phyloP scores from a whole-genome alignment of 2,113 vertebrate species.

The Lathamus discolor region DNA sequence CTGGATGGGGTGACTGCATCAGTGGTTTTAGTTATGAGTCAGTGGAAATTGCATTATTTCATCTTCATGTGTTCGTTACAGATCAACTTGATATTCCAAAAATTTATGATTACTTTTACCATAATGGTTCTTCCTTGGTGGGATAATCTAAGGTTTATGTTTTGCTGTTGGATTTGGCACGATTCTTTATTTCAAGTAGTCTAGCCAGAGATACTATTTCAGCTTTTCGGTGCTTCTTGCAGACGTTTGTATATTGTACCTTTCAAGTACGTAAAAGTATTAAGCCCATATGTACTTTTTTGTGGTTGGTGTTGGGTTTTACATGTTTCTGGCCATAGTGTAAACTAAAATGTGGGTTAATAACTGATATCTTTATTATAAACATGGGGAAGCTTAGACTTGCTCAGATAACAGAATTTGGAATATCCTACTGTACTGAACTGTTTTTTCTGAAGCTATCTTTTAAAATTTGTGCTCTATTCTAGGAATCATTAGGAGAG shows the following conservation, averaged over 20 bases:
- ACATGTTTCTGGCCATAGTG: background rate
- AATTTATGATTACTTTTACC: conserved; percentile 11
- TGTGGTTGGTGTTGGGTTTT: background rate
- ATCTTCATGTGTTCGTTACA: conserved; percentile 3
- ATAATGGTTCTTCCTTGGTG: conserved; percentile 28
- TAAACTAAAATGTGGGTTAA: background rate
- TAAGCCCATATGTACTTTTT: background rate
- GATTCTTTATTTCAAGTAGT: conserved; percentile 8
- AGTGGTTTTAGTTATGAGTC: conserved; percentile 67
- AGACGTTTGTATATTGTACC: background rate
- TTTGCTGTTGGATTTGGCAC: conserved; percentile 11
- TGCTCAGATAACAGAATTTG: background rate
- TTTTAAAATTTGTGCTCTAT: background rate
- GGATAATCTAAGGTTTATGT: conserved; percentile 4
- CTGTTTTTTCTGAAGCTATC: background rate
- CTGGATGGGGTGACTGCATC: conserved; percentile 2
- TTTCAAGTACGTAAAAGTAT: background rate
- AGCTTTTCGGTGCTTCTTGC: background rate
- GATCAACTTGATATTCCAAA: conserved; percentile 7
- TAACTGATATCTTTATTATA: background rate
- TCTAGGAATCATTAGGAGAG: background rate
- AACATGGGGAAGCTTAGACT: background rate
- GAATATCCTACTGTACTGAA: background rate
- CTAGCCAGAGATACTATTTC: background rate
- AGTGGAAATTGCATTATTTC: conserved; percentile 17